Conservation (phyloP, 2,113 vertebrate species). For the Chaetura pelagica region DNA sequence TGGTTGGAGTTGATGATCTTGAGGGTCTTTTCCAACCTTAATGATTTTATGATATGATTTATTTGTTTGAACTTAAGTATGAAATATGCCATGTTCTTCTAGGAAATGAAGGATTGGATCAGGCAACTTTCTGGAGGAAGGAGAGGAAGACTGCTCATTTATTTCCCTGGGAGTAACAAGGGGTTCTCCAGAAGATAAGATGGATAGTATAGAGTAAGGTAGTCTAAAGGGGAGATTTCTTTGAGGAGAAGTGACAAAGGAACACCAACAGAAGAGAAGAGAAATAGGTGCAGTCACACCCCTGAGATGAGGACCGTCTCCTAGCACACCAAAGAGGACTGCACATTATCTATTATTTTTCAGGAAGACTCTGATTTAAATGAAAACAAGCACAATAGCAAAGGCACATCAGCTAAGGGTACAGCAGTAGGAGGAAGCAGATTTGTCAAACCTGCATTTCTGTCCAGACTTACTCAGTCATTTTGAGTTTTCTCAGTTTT, state of each 20-base stretch:
- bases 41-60: neutral
- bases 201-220: neutral
- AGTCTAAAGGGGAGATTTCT: neutral
- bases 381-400: neutral
- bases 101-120: neutral
- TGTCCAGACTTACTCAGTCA: neutral
- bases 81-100: neutral
- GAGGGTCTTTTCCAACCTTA: no score
- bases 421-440: neutral
- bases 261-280: neutral
- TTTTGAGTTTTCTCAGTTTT: neutral
- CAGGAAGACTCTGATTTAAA: neutral
- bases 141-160: neutral
- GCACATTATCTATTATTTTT: neutral
- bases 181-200: neutral
- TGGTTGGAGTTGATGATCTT: no score
- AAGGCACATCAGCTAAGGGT: neutral
- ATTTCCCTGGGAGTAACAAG: neutral
- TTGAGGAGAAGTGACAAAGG: neutral
- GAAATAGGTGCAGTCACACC: neutral
- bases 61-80: neutral
- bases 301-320: neutral
- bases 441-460: neutral
- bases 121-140: neutral
- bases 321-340: accelerated